phyloP scores from a whole-genome alignment of 2,888 invertebrate genomes.

The Tipula confusa region DNA sequence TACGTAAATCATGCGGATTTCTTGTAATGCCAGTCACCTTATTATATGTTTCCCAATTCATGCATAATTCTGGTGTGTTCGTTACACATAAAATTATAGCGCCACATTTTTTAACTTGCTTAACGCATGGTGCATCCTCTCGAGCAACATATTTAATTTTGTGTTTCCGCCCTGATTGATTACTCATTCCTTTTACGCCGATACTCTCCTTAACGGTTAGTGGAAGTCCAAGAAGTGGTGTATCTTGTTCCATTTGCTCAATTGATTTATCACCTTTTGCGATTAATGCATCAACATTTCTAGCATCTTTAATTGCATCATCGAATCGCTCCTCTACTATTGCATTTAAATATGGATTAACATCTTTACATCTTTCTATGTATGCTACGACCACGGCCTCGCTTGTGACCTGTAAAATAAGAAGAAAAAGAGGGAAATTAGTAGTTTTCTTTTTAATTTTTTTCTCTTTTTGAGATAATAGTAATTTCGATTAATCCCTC shows the following conservation, averaged over 20 bases:
- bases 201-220: conserved; percentile 81
- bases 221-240: conserved; percentile 78
- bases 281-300: conserved; percentile 64
- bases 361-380: conserved; percentile 70
- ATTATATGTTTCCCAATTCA: conserved; percentile 89
- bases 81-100: conserved; percentile 82
- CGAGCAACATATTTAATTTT: conserved; percentile 59
- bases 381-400: conserved; percentile 67
- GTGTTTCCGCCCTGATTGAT: conserved; percentile 65
- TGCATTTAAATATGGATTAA: conserved; percentile 74
- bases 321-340: conserved; percentile 75
- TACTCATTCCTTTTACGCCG: conserved; percentile 71
- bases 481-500: too few species aligned
- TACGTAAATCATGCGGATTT: conserved; percentile 80
- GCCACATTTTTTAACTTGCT: conserved; percentile 67
- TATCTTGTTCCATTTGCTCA: conserved; percentile 61
- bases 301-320: conserved; percentile 70
- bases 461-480: too few species aligned
- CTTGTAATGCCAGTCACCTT: conserved; percentile 78
- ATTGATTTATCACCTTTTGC: conserved; percentile 54
- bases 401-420: conserved; percentile 58
- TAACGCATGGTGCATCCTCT: conserved; percentile 70
- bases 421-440: too few species aligned
- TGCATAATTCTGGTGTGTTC: conserved; percentile 85
- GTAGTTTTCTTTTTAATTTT: too few species aligned